Evolutionary conservation across 2,888 invertebrate genomes (phyloP).

Genomic region (Chymomyza amoena): DNA sequence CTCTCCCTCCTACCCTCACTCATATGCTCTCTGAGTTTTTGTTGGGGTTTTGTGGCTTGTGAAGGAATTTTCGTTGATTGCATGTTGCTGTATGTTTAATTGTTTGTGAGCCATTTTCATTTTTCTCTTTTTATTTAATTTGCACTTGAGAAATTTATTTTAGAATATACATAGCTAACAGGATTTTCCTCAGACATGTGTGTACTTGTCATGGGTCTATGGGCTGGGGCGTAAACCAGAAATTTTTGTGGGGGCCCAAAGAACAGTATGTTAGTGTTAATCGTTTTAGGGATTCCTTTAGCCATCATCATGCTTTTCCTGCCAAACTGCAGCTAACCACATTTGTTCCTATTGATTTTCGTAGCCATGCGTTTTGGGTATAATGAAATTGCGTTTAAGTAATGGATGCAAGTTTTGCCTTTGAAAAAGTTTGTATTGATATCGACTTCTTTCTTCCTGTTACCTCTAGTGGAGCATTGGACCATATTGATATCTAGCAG

Average conservation of each 20-base stretch:
- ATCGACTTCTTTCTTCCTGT: too few relatives aligned
- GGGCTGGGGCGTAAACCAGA: background rate
- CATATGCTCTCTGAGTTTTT: background rate
- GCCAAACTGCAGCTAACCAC: too few relatives aligned
- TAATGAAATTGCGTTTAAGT: too few relatives aligned
- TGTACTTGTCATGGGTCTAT: background rate
- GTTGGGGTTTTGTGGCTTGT: background rate
- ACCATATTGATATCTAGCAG: too few relatives aligned
- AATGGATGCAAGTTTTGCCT: too few relatives aligned
- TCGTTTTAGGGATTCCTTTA: too few relatives aligned
- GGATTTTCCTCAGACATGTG: background rate
- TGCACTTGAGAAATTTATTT: constrained; percentile 12
- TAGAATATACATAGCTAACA: background rate
- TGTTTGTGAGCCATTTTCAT: constrained; percentile 21
- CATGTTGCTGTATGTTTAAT: constrained; percentile 29
- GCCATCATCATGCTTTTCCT: too few relatives aligned
- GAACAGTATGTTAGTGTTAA: too few relatives aligned
- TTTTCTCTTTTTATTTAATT: constrained; percentile 26
- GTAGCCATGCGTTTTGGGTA: too few relatives aligned
- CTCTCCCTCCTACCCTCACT: background rate
- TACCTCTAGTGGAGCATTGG: too few relatives aligned
- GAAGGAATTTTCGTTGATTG: constrained; percentile 22
- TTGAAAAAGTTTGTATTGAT: too few relatives aligned
- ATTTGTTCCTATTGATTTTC: too few relatives aligned
- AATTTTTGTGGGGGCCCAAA: background rate